These are phyloP conservation scores for Macrotis lagotis DNA, from an alignment of 2,113 vertebrate species.

Conservation along the genomic window DNA sequence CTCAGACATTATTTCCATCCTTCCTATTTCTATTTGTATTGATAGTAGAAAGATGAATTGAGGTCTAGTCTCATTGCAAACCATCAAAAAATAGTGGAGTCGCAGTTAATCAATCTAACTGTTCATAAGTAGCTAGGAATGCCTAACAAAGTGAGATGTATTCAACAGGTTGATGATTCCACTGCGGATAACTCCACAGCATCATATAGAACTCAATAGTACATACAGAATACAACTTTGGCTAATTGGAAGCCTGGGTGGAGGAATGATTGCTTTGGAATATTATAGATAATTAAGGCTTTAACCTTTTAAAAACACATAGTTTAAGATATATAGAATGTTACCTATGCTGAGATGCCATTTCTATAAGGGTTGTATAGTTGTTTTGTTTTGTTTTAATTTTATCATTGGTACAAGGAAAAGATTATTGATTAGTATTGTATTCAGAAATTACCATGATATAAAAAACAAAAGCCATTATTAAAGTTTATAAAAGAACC, in stretches of 20 bases:
- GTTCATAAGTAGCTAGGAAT: not conserved
- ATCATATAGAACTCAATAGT: not conserved
- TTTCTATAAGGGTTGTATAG: not conserved
- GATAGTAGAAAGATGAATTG: slow-evolving; percentile 54
- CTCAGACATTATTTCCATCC: not conserved
- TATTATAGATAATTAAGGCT: not conserved
- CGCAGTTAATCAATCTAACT: slow-evolving; percentile 45
- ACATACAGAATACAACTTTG: not conserved
- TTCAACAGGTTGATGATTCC: not conserved
- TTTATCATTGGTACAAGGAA: not conserved
- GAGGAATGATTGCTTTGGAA: not conserved
- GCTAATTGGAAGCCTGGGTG: not conserved
- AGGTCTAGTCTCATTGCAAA: slow-evolving; percentile 14
- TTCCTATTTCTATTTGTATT: slow-evolving; percentile 33
- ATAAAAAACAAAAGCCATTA: too few species aligned
- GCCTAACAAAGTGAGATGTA: slow-evolving; percentile 4
- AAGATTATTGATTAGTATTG: not conserved
- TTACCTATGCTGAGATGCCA: not conserved
- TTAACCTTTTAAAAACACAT: not conserved
- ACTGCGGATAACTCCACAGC: not conserved
- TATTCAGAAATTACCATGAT: not conserved
- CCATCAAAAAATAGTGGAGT: slow-evolving; percentile 34
- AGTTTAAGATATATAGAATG: not conserved
- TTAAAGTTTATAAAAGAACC: too few species aligned
- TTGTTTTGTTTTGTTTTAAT: too few species aligned